Evolutionary conservation across 2,797 vertebrate species (phyloP).

Genomic region (Poecilia wingei): DNA sequence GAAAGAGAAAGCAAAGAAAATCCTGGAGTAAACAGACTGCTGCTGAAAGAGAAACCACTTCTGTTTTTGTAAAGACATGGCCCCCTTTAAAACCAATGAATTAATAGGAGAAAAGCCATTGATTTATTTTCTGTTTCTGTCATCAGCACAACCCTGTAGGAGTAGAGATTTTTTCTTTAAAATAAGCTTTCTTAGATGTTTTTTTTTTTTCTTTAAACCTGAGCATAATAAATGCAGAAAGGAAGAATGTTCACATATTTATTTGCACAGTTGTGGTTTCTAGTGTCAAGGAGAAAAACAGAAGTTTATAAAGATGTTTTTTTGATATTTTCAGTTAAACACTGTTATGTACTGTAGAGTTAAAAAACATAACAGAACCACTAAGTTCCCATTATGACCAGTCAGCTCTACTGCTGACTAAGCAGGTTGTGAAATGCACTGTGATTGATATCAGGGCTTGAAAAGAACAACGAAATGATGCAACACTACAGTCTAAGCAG

Average conservation of each 20-base stretch:
- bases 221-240: not conserved
- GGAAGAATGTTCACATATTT: not conserved
- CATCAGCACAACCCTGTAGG: not conserved
- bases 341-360: not conserved
- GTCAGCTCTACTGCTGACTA: not conserved
- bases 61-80: not conserved
- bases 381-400: not conserved
- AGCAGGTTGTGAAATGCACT: not conserved
- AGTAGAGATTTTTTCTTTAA: not conserved
- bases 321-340: not conserved
- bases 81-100: not conserved
- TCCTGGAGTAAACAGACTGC: constrained; percentile 37
- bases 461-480: not conserved
- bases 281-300: not conserved
- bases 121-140: not conserved
- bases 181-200: not conserved
- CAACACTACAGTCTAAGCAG: not conserved
- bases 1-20: constrained; percentile 35
- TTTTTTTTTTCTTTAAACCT: not conserved
- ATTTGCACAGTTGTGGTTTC: not conserved
- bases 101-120: not conserved
- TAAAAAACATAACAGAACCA: not conserved
- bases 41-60: constrained; percentile 30
- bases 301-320: not conserved
- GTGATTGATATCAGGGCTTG: no score